phyloP scores from a whole-genome alignment of 2,888 invertebrate species.

The Lasioglossum zephyrum region DNA sequence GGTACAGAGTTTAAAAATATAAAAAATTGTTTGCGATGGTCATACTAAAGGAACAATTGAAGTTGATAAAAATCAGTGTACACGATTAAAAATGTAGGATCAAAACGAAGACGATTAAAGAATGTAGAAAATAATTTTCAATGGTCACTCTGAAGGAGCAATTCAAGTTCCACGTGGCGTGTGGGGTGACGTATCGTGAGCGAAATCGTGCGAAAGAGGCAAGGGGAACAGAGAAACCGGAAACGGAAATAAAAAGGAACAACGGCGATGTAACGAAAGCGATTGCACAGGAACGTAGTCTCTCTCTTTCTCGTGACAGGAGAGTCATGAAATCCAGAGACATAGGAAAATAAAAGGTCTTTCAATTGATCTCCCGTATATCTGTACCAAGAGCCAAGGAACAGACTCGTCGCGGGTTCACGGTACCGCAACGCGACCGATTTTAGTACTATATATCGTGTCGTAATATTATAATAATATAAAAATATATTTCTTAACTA shows the following conservation, averaged over 20 bases:
- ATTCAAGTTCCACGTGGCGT: neutral
- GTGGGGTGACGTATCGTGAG: neutral
- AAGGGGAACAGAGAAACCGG: neutral
- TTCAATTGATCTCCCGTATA: constrained; percentile 51
- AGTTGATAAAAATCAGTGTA: too few relatives aligned
- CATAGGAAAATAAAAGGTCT: constrained; percentile 53
- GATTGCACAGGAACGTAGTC: constrained; percentile 52
- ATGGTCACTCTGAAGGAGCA: neutral
- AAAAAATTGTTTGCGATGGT: too few relatives aligned
- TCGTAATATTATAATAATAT: constrained; percentile 82
- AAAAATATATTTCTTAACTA: constrained; percentile 84
- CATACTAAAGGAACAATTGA: too few relatives aligned
- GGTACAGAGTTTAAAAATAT: too few relatives aligned
- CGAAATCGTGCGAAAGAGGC: neutral
- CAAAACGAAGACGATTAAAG: neutral
- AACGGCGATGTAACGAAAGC: constrained; percentile 36
- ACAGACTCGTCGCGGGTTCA: constrained; percentile 74
- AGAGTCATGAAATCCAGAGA: constrained; percentile 34
- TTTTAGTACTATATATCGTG: constrained; percentile 74
- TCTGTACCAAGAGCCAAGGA: constrained; percentile 57
- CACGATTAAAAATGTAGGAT: too few relatives aligned
- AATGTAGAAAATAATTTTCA: neutral
- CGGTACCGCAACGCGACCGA: constrained; percentile 70
- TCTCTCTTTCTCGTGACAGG: constrained; percentile 11
- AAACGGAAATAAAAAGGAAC: constrained; percentile 9